These are phyloP conservation scores for Magallana angulata DNA, from an alignment of 1,140 invertebrate genomes.

Conservation along the genomic window DNA sequence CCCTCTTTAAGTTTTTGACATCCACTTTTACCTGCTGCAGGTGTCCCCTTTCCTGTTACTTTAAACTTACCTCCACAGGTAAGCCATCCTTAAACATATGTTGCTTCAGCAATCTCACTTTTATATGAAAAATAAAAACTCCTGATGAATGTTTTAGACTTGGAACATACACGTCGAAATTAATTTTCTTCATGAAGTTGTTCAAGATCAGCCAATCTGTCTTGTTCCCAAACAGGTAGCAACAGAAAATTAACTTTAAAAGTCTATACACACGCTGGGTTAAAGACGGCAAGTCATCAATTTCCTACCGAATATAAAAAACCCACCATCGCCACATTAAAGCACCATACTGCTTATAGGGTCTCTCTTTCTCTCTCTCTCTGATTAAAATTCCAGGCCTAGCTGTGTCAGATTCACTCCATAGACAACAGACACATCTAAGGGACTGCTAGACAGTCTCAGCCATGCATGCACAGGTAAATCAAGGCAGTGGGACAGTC, in stretches of 20 bases:
- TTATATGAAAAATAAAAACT: neutral
- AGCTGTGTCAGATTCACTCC: slow-evolving; percentile 3
- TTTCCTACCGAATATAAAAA: neutral
- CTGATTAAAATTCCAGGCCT: slow-evolving; percentile 9
- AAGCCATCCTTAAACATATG: neutral
- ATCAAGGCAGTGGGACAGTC: neutral
- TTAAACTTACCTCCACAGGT: slow-evolving; percentile 1
- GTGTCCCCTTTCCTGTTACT: neutral
- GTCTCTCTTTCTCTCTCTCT: neutral
- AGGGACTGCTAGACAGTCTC: neutral
- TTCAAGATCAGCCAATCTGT: too few relatives aligned
- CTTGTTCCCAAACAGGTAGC: too few relatives aligned
- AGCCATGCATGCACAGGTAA: slow-evolving; percentile 10
- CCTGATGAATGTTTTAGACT: too few relatives aligned
- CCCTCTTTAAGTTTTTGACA: neutral
- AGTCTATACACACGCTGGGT: neutral
- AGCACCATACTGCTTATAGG: neutral
- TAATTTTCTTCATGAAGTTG: too few relatives aligned
- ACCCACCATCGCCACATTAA: neutral
- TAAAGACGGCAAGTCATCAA: slow-evolving; percentile 8
- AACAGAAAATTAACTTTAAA: slow-evolving; percentile 10
- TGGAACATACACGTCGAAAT: too few relatives aligned
- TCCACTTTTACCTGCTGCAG: neutral
- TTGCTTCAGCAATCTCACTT: slow-evolving; percentile 23
- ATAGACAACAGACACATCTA: neutral